Base-by-base conservation (phyloP, 2,888 invertebrate genomes). In the Frankliniella fusca region DNA sequence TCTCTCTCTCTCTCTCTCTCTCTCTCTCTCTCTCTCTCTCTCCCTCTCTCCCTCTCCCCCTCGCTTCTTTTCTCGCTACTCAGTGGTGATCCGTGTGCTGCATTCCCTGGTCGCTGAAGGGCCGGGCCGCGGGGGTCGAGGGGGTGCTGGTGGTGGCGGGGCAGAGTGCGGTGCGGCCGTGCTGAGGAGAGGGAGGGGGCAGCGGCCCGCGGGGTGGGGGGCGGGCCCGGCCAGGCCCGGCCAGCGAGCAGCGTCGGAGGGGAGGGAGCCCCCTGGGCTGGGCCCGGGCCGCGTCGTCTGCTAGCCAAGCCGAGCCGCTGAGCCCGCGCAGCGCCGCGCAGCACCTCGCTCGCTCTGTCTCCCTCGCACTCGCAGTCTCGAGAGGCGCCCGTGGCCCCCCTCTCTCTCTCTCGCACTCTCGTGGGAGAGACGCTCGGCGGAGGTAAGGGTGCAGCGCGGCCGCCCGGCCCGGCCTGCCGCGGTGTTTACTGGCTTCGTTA, bases 141-240 rank as follows among this genome's bases (percentile, higher is more conserved):
- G 23, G 70, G 23, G 27, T 18, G 61, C n/a, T n/a, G n/a, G n/a
- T n/a, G 61, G 61, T 10, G 61, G 61, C 27, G 70, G 54, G 18
- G 70, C 27, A 27, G 70, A 27, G 70, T 27, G 8, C 8, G 70
- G 70, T 76, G 70, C 70, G 70, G 70, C 10, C 0, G 70, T 5
- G 61, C 61, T 18, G 15, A 0, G 61, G n/a, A 11, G 61, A 0
- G 27, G n/a, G 27, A 23, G 70, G 70, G n/a, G 70, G 70, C 27
- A 27, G 70, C 23, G 70, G 70, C 10, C n/a, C 70, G 70, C 23
- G 23, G 10, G 10, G 70, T 10, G 70, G 23, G 70, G 70, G 2
- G 27, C 27, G 70, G 70, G 70, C 70, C 27, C 70, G 70, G 70
- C 70, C 27, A 27, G 70, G 70, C 61, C 61, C 61, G 61, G 61